Percentiles rank a stretch among this genome's conserved stretches.
Evolutionary conservation across 2,113 vertebrate genomes (phyloP).

Genomic region (Cyanoderma ruficeps): DNA sequence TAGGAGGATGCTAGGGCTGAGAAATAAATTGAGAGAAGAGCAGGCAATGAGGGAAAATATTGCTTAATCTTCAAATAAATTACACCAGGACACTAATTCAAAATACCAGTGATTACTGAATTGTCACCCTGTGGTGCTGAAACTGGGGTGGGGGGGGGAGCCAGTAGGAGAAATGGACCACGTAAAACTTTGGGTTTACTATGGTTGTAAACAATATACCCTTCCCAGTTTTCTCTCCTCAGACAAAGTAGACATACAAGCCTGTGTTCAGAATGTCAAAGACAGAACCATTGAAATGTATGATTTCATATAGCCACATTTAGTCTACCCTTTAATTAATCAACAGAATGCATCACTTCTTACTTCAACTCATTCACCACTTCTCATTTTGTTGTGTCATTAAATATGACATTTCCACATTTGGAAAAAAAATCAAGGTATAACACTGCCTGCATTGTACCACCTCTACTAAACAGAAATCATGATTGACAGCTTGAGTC

Average conservation of each 20-base stretch:
- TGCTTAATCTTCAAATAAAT: slow-evolving; percentile 25
- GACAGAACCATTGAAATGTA: not conserved
- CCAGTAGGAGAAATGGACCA: not conserved
- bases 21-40: slow-evolving; percentile 32
- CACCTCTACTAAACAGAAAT: slow-evolving; percentile 18
- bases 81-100: not conserved
- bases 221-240: not conserved
- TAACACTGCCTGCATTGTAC: not conserved
- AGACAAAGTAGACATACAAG: not conserved
- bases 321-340: slow-evolving; percentile 43
- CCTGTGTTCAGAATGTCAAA: not conserved
- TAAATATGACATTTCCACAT: slow-evolving; percentile 52
- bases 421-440: slow-evolving; percentile 38
- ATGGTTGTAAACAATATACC: not conserved
- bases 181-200: not conserved
- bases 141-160: not conserved
- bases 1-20: not conserved
- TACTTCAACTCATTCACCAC: slow-evolving; percentile 7
- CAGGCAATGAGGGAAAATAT: not conserved
- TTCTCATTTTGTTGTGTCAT: slow-evolving; percentile 44
- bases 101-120: not conserved
- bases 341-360: slow-evolving; percentile 1
- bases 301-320: not conserved
- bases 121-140: not conserved
- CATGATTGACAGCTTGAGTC: not conserved